Conservation (phyloP, 2,888 invertebrate species). For the Campoplex capitator region DNA sequence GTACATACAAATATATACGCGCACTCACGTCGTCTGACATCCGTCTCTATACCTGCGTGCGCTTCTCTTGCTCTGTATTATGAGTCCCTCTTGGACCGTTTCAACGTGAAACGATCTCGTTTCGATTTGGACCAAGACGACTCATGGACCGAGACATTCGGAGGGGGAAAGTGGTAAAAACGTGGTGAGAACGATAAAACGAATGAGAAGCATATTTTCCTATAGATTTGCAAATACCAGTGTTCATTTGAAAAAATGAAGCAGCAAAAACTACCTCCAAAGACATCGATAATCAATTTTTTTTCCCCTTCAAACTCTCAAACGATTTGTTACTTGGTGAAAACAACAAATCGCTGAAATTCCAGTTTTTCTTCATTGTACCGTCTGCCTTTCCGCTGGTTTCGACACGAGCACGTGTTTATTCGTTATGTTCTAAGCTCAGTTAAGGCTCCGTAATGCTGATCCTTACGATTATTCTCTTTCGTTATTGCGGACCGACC, state of each 20-base stretch:
- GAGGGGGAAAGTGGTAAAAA: constrained; percentile 16
- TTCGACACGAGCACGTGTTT: constrained; percentile 11
- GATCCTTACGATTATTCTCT: constrained; percentile 49
- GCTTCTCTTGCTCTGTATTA: constrained; percentile 67
- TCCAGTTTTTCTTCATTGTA: constrained; percentile 5
- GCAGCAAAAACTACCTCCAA: background rate
- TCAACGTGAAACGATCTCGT: constrained; percentile 58
- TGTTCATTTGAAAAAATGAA: background rate
- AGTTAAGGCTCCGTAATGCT: constrained; percentile 26
- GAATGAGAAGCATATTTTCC: constrained; percentile 5
- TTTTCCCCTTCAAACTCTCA: background rate
- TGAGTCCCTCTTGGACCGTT: constrained; percentile 62
- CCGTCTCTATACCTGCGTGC: constrained; percentile 49
- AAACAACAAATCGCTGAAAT: background rate
- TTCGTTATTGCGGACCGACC: constrained; percentile 23
- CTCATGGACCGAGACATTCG: constrained; percentile 10
- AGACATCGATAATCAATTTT: background rate
- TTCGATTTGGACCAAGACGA: constrained; percentile 62
- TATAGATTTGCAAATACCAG: background rate
- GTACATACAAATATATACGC: constrained; percentile 34
- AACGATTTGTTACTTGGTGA: background rate
- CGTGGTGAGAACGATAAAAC: constrained; percentile 19
- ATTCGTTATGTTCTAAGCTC: constrained; percentile 20
- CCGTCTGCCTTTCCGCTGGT: background rate
- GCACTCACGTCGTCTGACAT: constrained; percentile 55